Conservation (phyloP, 1,140 invertebrate genomes). For the Zeugodacus cucurbitae region DNA sequence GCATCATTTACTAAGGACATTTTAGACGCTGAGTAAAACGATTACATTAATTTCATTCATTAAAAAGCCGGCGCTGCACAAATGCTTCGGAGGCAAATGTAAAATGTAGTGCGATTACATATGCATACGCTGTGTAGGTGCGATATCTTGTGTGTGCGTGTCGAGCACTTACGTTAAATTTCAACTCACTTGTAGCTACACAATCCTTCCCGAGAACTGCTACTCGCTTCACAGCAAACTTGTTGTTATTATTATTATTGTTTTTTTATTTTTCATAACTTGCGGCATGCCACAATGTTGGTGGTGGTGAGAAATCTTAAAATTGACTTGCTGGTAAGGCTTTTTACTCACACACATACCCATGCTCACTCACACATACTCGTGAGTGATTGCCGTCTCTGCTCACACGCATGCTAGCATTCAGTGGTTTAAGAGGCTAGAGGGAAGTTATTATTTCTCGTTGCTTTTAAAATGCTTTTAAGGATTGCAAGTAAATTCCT, state of each 20-base stretch:
- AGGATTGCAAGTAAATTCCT: not conserved
- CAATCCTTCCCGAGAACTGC: not conserved
- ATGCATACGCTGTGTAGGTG: not conserved
- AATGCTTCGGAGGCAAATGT: not conserved
- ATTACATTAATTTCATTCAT: constrained; percentile 26
- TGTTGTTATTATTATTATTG: not conserved
- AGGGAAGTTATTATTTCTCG: not conserved
- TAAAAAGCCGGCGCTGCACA: not conserved
- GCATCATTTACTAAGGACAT: not conserved
- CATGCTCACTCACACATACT: not conserved
- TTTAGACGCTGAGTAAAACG: not conserved
- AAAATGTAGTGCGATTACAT: not conserved
- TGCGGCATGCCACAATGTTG: not conserved
- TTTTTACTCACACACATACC: not conserved
- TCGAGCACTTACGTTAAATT: not conserved
- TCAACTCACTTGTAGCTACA: not conserved
- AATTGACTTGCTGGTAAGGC: not conserved
- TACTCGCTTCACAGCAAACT: no score
- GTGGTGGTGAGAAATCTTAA: not conserved
- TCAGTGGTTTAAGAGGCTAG: no score
- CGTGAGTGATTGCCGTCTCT: not conserved
- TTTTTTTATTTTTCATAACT: not conserved
- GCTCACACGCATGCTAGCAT: not conserved
- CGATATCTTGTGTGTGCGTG: not conserved
- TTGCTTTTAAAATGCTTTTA: constrained; percentile 26